Evolutionary conservation across 2,113 vertebrate species (phyloP), one percentile per base, ranked within the genome.

Genomic region (Chlorocebus sabaeus): DNA sequence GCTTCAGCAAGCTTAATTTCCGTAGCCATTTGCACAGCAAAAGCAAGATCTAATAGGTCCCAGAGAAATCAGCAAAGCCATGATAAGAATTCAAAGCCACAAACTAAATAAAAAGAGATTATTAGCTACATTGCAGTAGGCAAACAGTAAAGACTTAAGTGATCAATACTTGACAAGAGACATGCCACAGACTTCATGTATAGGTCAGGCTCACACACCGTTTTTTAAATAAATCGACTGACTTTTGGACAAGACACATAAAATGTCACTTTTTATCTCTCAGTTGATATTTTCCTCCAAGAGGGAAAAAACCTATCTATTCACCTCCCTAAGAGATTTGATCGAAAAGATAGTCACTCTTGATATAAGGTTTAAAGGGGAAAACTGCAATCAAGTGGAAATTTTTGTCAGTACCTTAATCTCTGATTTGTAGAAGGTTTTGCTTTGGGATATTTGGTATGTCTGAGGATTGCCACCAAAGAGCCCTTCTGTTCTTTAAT

Each of bases 391-490:
- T 99, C 98, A 98, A 99, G 98, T 98, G 97, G 98, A 99, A 98
- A 98, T 98, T 99, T 98, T 98, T 99, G 98, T 99, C 98, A 98
- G 98, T 98, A 92, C 97, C 98, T 98, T 99, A 99, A 99, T 99
- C 98, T 99, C 98, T 99, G 98, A 98, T 99, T 99, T 99, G 98
- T 99, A 98, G 98, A 98, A 99, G 98, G 98, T 98, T 99, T 98
- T 99, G 98, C 98, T 99, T 98, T 99, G 98, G 98, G 98, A 98
- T 99, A 98, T 99, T 99, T 99, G 98, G 98, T 98, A 98, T 98
- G 98, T 99, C 98, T 99, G 98, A 98, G 98, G 98, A 97, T 98
- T 99, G 99, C 98, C 98, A 99, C 98, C 98, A 99, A 99, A 99
- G 98, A 98, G 96, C 98, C 98, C 98, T 99, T 99, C 98, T 98